A percentile compares a stretch with the other conserved stretches of the same genome.
Conservation (phyloP, 2,113 vertebrate species). For the Capreolus pygargus region DNA sequence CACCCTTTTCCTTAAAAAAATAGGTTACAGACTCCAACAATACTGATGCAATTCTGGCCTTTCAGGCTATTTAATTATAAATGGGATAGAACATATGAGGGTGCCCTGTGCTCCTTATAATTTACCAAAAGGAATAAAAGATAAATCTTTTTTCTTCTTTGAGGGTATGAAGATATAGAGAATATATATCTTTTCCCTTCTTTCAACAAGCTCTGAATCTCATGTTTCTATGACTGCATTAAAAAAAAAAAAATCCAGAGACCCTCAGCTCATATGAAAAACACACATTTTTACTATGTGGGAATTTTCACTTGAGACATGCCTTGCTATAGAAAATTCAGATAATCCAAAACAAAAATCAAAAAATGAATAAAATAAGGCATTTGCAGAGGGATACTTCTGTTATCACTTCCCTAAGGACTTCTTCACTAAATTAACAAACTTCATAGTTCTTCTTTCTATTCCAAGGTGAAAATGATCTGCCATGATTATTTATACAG, state of each 20-base stretch:
- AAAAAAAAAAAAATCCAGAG: constrained; percentile 10
- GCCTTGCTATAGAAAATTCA: background rate
- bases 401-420: background rate
- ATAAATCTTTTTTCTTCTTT: background rate
- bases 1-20: background rate
- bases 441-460: background rate
- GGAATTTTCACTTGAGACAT: constrained; percentile 3
- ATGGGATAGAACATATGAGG: fast-evolving
- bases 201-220: background rate
- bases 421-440: background rate
- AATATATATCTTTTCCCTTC: background rate
- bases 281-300: background rate
- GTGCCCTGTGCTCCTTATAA: background rate
- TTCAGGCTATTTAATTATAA: background rate
- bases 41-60: background rate
- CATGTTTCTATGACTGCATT: background rate
- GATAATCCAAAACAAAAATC: background rate
- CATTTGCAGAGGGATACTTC: background rate
- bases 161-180: background rate
- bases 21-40: background rate
- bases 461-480: background rate
- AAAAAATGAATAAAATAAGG: background rate
- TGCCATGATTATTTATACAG: background rate
- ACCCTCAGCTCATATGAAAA: background rate
- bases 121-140: background rate